These are phyloP conservation scores for Punctoribates punctum DNA, from an alignment of 2,888 invertebrate species.

Conservation along the genomic window DNA sequence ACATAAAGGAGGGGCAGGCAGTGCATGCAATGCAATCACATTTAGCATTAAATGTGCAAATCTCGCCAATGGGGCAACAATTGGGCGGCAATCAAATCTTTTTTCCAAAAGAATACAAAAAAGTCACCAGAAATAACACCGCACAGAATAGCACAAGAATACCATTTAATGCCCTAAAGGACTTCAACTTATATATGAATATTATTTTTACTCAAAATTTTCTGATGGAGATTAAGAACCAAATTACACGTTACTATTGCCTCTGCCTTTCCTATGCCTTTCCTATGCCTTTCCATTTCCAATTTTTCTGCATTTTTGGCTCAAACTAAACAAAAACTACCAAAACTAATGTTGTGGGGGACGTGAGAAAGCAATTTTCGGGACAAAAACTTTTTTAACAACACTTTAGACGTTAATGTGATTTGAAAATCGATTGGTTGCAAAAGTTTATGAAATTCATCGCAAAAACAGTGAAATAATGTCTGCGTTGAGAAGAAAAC, in stretches of 20 bases:
- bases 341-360: constrained; percentile 13
- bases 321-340: constrained; percentile 16
- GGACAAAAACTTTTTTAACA: constrained; percentile 4
- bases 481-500: neutral
- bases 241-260: constrained; percentile 25
- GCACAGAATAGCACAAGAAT: neutral
- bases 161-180: constrained; percentile 22
- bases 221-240: neutral
- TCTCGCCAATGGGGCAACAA: constrained; percentile 34
- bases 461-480: neutral
- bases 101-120: constrained; percentile 22
- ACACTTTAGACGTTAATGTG: constrained; percentile 2
- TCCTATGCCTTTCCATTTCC: neutral
- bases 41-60: constrained; percentile 37
- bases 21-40: neutral
- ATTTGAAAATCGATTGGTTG: neutral
- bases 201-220: constrained; percentile 16
- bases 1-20: constrained; percentile 23
- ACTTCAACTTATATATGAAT: constrained; percentile 21
- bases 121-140: constrained; percentile 17
- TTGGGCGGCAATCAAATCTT: constrained; percentile 29
- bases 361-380: constrained; percentile 25
- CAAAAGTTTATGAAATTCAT: constrained; percentile 12
- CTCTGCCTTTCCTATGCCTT: neutral
- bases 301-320: neutral